These are phyloP conservation scores for Spisula solida DNA, from an alignment of 2,888 invertebrate genomes.

Conservation along the genomic window DNA sequence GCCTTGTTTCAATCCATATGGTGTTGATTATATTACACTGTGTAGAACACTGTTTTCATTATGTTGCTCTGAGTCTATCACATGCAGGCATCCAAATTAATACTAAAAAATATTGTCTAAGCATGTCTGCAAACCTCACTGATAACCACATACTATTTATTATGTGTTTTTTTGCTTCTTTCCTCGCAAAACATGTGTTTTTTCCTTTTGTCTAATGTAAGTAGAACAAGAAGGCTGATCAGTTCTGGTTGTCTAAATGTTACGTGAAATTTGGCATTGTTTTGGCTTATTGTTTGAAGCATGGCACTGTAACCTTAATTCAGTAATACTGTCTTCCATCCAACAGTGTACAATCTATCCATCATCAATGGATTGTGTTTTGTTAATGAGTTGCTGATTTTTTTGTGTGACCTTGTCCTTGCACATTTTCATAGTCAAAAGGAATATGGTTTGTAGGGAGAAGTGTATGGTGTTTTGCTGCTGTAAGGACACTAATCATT, in stretches of 20 bases:
- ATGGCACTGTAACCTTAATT: not conserved
- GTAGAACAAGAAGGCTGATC: not conserved
- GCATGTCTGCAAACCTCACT: not conserved
- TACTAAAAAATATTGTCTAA: slow-evolving; percentile 11
- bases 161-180: not conserved
- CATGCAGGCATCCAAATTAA: not conserved
- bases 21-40: not conserved
- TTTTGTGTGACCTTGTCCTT: no score
- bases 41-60: not conserved
- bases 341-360: no score
- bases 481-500: no score
- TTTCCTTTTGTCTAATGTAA: not conserved
- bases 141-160: slow-evolving; percentile 2
- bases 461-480: no score
- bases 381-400: no score
- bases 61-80: not conserved
- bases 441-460: no score
- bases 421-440: no score
- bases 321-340: not conserved
- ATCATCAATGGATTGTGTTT: no score
- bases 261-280: not conserved
- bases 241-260: not conserved
- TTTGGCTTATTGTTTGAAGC: not conserved
- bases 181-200: not conserved
- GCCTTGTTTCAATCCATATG: slow-evolving; percentile 7